A percentile compares a stretch with the other conserved stretches of the same genome.
These are phyloP conservation scores for Polydesmus complanatus DNA, from an alignment of 2,888 invertebrate species.

Conservation along the genomic window DNA sequence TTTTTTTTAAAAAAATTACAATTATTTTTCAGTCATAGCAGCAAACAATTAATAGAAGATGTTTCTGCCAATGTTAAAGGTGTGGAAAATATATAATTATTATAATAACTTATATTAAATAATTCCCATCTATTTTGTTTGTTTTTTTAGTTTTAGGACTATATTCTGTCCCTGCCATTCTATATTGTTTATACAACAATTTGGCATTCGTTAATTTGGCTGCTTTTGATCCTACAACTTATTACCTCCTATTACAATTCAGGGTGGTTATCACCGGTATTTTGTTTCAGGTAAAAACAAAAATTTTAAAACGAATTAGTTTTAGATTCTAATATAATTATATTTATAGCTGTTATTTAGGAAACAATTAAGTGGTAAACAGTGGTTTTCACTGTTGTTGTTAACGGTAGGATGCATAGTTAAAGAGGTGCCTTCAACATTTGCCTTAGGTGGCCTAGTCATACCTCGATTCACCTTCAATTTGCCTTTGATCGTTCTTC, in stretches of 20 bases:
- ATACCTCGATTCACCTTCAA: constrained; percentile 14
- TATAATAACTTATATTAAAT: no score
- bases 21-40: constrained; percentile 10
- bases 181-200: constrained; percentile 91
- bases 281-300: constrained; percentile 61
- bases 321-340: background rate
- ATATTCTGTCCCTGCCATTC: constrained; percentile 77
- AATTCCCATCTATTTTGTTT: constrained; percentile 6
- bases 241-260: constrained; percentile 75
- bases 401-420: constrained; percentile 81
- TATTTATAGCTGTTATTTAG: constrained; percentile 61
- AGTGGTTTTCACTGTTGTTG: constrained; percentile 79
- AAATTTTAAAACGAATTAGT: background rate
- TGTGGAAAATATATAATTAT: constrained; percentile 7
- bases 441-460: background rate
- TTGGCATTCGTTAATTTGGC: constrained; percentile 79
- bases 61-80: constrained; percentile 20
- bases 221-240: constrained; percentile 86
- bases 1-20: no score
- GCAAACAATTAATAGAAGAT: constrained; percentile 22
- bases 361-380: constrained; percentile 58
- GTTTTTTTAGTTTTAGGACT: constrained; percentile 47
- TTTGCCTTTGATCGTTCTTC: constrained; percentile 22
- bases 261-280: constrained; percentile 84
- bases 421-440: constrained; percentile 50